Conservation (phyloP, 2,113 vertebrate genomes). For the Syngnathus scovelli region DNA sequence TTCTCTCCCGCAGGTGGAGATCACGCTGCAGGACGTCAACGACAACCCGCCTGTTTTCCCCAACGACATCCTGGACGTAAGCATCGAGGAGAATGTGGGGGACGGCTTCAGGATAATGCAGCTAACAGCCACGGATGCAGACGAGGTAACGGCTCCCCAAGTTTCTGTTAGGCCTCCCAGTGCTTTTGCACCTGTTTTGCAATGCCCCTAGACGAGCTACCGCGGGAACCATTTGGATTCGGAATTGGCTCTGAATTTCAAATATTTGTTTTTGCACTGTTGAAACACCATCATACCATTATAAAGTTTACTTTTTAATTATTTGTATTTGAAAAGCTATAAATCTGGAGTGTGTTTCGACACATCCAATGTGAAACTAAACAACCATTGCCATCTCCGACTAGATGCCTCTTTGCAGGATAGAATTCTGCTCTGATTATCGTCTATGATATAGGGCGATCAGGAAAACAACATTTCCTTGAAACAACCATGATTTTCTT, state of each 20-base stretch:
- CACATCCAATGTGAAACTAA: no score
- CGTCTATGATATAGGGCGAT: neutral
- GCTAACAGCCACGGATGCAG: constrained; percentile 91
- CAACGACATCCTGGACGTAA: constrained; percentile 87
- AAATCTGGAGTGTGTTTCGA: neutral
- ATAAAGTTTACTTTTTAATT: neutral
- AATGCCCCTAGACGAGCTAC: constrained; percentile 15
- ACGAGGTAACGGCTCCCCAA: constrained; percentile 79
- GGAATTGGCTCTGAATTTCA: constrained; percentile 22
- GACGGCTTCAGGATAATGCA: constrained; percentile 95
- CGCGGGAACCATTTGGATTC: constrained; percentile 34
- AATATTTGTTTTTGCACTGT: constrained; percentile 20
- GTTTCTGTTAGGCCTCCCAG: constrained; percentile 32
- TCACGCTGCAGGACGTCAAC: constrained; percentile 96
- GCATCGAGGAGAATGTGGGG: constrained; percentile 90
- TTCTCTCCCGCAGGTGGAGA: constrained; percentile 82
- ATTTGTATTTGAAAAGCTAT: neutral
- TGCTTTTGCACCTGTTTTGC: constrained; percentile 48
- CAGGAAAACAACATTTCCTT: no score
- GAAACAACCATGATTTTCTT: no score
- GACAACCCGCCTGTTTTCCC: constrained; percentile 97
- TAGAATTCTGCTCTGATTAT: no score
- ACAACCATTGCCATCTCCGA: neutral
- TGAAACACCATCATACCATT: constrained; percentile 7
- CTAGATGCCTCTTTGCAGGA: neutral